Conservation (phyloP, 2,888 invertebrate species). For the Ennomos quercinarius region DNA sequence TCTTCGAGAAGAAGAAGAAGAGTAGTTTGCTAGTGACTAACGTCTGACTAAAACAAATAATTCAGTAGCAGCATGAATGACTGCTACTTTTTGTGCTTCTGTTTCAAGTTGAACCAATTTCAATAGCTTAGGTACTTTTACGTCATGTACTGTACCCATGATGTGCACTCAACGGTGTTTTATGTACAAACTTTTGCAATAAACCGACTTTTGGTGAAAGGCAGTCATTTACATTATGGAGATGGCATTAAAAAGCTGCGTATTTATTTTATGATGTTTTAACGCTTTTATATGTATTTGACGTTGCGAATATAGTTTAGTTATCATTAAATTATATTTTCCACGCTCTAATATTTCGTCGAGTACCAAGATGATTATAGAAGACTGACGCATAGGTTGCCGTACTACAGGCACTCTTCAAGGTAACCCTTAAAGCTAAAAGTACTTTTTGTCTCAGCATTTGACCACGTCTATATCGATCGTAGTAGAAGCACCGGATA, state of each 20-base stretch:
- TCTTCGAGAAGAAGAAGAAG: no score
- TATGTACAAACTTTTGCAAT: slow-evolving; percentile 44
- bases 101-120: background rate
- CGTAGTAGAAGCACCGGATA: slow-evolving; percentile 47
- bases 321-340: no score
- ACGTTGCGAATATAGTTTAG: no score
- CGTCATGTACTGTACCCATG: slow-evolving; percentile 31
- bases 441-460: slow-evolving; percentile 13
- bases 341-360: no score
- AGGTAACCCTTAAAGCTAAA: background rate
- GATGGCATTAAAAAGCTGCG: slow-evolving; percentile 24
- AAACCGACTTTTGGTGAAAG: slow-evolving; percentile 42
- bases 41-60: no score
- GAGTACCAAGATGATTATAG: no score
- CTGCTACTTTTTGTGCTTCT: background rate
- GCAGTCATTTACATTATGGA: slow-evolving; percentile 37
- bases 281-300: background rate
- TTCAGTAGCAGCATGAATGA: no score
- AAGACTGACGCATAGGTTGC: no score
- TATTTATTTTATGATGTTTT: slow-evolving; percentile 21
- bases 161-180: slow-evolving; percentile 48
- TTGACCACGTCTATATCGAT: slow-evolving; percentile 48
- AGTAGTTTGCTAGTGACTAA: no score
- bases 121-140: slow-evolving; percentile 15
- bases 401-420: no score